These are phyloP conservation scores for Sinohyriopsis cumingii DNA, from an alignment of 2,888 invertebrate species.

Conservation along the genomic window DNA sequence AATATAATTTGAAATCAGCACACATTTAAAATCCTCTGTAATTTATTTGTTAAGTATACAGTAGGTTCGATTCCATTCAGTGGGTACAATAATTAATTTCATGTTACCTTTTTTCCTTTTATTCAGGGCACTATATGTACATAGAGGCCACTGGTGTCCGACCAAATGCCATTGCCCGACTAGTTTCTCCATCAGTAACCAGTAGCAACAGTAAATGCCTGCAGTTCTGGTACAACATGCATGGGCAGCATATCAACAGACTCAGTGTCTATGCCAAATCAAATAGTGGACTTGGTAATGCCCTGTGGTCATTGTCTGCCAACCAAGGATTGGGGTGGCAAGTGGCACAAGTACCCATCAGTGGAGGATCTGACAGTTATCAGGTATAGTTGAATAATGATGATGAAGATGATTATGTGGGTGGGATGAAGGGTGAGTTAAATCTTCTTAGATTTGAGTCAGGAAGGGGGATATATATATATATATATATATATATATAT, in stretches of 20 bases:
- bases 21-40: not conserved
- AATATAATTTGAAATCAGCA: not conserved
- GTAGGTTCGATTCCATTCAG: not conserved
- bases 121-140: conserved; percentile 73
- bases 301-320: conserved; percentile 32
- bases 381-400: conserved; percentile 6
- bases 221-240: conserved; percentile 63
- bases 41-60: too few relatives aligned
- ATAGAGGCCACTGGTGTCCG: conserved; percentile 74
- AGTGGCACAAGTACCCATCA: conserved; percentile 45
- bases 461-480: too few relatives aligned
- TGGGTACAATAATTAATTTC: not conserved
- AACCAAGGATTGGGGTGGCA: conserved; percentile 50
- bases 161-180: conserved; percentile 40
- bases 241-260: conserved; percentile 49
- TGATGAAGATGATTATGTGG: too few relatives aligned
- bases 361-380: conserved; percentile 11
- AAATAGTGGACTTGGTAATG: conserved; percentile 12
- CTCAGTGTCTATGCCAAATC: conserved; percentile 43
- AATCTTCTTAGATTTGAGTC: too few relatives aligned
- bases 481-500: too few relatives aligned
- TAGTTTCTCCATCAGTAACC: conserved; percentile 43
- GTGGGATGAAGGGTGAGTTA: too few relatives aligned
- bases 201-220: conserved; percentile 45
- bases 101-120: not conserved